Conservation (phyloP, 2,888 invertebrate species). For the Stenodema calcarata region DNA sequence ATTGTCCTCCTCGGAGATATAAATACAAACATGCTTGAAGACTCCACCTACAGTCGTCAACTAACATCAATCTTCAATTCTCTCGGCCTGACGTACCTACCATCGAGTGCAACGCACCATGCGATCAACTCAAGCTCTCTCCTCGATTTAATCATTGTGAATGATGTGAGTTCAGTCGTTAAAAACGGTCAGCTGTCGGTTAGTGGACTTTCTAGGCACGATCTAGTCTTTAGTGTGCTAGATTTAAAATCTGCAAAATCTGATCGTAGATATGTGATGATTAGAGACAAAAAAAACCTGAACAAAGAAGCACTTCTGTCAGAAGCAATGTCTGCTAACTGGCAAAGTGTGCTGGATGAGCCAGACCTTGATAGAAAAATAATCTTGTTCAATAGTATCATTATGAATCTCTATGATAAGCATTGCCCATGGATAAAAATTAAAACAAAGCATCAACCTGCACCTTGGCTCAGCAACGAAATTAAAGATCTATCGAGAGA, state of each 20-base stretch:
- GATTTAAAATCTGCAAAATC: not conserved
- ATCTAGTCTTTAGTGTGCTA: not conserved
- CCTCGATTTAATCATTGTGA: slow-evolving; percentile 1
- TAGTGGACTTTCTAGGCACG: not conserved
- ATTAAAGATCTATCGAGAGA: no score
- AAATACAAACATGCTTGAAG: no score
- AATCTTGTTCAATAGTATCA: no score
- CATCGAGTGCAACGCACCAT: not conserved
- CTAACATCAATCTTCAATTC: not conserved
- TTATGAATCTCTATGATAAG: no score
- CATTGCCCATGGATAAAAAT: no score
- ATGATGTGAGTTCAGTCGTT: not conserved
- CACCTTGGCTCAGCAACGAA: no score
- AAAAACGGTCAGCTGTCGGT: not conserved
- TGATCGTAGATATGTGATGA: not conserved
- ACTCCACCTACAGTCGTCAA: not conserved
- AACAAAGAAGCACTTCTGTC: not conserved
- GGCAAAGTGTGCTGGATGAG: no score
- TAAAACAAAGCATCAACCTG: no score
- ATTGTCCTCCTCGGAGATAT: no score
- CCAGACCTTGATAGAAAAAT: no score
- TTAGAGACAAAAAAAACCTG: not conserved
- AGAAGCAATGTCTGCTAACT: no score
- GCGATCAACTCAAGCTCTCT: not conserved
- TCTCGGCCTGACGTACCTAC: not conserved